phyloP scores from a whole-genome alignment of 1,140 invertebrate species.

The Drosophila pandora region DNA sequence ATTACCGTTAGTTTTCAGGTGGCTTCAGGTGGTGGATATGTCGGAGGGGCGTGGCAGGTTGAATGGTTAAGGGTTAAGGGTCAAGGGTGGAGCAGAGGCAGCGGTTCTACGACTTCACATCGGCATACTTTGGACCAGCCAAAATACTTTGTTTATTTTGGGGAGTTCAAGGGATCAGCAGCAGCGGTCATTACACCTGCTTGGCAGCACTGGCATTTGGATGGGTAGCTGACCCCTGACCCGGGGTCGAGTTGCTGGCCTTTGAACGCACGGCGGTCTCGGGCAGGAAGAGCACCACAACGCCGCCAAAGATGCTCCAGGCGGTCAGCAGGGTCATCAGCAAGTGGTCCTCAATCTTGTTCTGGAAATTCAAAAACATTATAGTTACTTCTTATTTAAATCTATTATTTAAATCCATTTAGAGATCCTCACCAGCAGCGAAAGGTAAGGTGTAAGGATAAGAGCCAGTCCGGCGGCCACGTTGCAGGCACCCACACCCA shows the following conservation, averaged over 20 bases:
- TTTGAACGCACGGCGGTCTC: slow-evolving; percentile 72
- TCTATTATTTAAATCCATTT: neutral
- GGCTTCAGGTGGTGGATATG: slow-evolving; percentile 68
- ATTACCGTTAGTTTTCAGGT: slow-evolving; percentile 48
- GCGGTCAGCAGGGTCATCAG: slow-evolving; percentile 84
- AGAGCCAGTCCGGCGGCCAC: slow-evolving; percentile 88
- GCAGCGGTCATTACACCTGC: slow-evolving; percentile 63
- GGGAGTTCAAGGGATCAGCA: slow-evolving; percentile 2
- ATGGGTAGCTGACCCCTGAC: slow-evolving; percentile 12
- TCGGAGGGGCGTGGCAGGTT: slow-evolving; percentile 39
- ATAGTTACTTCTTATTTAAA: neutral
- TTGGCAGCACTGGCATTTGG: slow-evolving; percentile 55
- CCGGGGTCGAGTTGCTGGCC: slow-evolving; percentile 24
- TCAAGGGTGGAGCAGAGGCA: slow-evolving; percentile 13
- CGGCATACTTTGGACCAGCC: slow-evolving; percentile 78
- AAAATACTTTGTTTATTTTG: slow-evolving; percentile 57
- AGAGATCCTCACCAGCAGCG: slow-evolving; percentile 87
- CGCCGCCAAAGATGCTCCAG: slow-evolving; percentile 84
- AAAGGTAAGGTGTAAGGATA: slow-evolving; percentile 89
- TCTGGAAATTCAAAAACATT: slow-evolving; percentile 60
- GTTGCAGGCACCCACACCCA: slow-evolving; percentile 89
- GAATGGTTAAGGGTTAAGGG: slow-evolving; percentile 19
- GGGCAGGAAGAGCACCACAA: slow-evolving; percentile 83
- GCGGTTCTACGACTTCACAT: slow-evolving; percentile 28
- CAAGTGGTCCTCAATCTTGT: slow-evolving; percentile 80